Evolutionary conservation across 2,113 vertebrate species (phyloP).

Genomic region (Platysternon megacephalum): DNA sequence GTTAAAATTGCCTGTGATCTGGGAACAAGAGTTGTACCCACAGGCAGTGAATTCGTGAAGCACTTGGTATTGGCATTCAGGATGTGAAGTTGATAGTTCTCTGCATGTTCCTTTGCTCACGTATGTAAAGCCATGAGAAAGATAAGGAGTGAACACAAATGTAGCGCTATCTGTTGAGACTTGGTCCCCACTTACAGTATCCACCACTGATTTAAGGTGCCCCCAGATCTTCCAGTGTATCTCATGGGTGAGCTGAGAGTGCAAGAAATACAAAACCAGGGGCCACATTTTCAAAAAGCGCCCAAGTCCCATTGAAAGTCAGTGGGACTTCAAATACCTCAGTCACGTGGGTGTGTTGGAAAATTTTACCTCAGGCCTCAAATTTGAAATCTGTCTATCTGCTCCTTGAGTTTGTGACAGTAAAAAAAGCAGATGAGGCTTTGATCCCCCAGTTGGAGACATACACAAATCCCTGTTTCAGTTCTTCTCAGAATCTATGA

Average conservation of each 20-base stretch:
- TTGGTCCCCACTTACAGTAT: not conserved
- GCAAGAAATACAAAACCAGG: not conserved
- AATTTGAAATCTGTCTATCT: not conserved
- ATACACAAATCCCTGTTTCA: not conserved
- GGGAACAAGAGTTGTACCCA: not conserved
- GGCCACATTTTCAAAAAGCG: not conserved
- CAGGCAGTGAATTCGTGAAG: not conserved
- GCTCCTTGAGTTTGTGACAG: not conserved
- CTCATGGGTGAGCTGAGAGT: not conserved
- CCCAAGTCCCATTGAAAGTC: not conserved
- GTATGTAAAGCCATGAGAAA: not conserved
- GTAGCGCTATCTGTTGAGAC: not conserved
- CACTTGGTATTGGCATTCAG: not conserved
- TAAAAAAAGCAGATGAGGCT: not conserved
- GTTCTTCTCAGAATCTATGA: not conserved
- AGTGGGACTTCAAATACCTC: not conserved
- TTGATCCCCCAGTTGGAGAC: not conserved
- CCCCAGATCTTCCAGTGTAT: not conserved
- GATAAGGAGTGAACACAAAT: too few relatives aligned
- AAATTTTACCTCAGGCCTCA: not conserved
- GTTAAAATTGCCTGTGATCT: not conserved
- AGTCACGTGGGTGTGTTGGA: not conserved
- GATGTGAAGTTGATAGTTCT: not conserved
- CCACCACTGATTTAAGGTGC: not conserved
- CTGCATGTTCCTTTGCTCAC: fast-evolving